These are phyloP conservation scores for Gryon sp. DNA, from an alignment of 1,140 invertebrate species.

Conservation along the genomic window DNA sequence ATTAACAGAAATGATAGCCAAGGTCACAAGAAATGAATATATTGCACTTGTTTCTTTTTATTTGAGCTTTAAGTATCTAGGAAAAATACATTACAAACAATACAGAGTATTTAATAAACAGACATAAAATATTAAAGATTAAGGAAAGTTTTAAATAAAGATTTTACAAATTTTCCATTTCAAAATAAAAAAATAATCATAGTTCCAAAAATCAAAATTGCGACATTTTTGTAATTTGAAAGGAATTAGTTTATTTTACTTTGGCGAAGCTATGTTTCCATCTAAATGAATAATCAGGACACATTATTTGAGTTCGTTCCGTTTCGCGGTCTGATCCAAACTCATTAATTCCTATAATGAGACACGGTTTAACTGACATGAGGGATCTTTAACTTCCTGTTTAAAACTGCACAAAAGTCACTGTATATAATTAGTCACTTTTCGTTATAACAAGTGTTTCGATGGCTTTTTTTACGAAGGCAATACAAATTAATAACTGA, in stretches of 20 bases:
- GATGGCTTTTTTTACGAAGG: slow-evolving; percentile 1
- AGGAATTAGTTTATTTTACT: no score
- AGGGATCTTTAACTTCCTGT: not conserved
- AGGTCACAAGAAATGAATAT: slow-evolving; percentile 27
- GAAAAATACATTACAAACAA: no score
- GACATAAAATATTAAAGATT: no score
- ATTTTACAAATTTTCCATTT: no score
- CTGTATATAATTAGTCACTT: slow-evolving; percentile 5
- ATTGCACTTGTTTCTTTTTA: no score
- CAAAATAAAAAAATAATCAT: no score
- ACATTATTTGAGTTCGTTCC: not conserved
- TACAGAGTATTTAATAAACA: no score
- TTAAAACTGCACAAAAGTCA: slow-evolving; percentile 8
- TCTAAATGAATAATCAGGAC: not conserved
- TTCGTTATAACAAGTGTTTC: slow-evolving; percentile 7
- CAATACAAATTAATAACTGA: slow-evolving; percentile 10
- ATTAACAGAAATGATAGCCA: slow-evolving; percentile 64
- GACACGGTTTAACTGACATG: not conserved
- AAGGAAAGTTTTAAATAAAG: no score
- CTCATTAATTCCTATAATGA: slow-evolving; percentile 21
- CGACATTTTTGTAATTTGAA: no score
- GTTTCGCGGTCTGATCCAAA: not conserved
- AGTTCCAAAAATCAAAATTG: no score
- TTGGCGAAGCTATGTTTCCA: not conserved
- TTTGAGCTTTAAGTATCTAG: no score